Conservation (phyloP, 2,797 vertebrate genomes). For the Chiloscyllium punctatum region DNA sequence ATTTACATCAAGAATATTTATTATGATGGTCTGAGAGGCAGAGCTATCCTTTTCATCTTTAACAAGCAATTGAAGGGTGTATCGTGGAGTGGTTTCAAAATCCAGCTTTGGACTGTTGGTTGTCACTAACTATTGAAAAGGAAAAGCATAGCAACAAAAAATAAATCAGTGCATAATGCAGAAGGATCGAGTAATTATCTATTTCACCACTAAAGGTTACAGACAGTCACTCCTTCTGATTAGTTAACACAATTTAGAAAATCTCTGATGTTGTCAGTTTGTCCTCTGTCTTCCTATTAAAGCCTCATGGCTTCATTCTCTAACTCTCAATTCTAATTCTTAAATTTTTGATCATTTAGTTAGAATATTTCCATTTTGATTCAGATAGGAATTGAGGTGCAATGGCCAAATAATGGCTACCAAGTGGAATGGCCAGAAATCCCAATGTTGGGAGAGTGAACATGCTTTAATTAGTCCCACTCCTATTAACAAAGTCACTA, state of each 20-base stretch:
- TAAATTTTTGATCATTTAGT: background rate
- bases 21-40: slow-evolving; percentile 45
- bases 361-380: too few species aligned
- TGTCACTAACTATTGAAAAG: slow-evolving; percentile 42
- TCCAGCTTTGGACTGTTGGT: slow-evolving; percentile 44
- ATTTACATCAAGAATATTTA: slow-evolving; percentile 46
- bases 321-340: background rate
- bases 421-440: too few species aligned
- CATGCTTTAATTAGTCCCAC: too few species aligned
- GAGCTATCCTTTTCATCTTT: slow-evolving; percentile 42
- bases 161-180: background rate
- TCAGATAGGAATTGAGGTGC: too few species aligned
- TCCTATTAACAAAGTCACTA: too few species aligned
- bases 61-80: slow-evolving; percentile 44
- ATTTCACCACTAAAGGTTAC: background rate
- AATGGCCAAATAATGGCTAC: too few species aligned
- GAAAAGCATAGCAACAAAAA: background rate
- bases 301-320: background rate
- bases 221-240: background rate
- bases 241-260: background rate
- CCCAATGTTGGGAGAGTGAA: too few species aligned
- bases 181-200: background rate
- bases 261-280: background rate
- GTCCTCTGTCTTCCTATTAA: background rate
- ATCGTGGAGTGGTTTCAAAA: slow-evolving; percentile 44